These are phyloP conservation scores for Neopelma chrysocephalum DNA, from an alignment of 2,797 vertebrate genomes.

Conservation along the genomic window DNA sequence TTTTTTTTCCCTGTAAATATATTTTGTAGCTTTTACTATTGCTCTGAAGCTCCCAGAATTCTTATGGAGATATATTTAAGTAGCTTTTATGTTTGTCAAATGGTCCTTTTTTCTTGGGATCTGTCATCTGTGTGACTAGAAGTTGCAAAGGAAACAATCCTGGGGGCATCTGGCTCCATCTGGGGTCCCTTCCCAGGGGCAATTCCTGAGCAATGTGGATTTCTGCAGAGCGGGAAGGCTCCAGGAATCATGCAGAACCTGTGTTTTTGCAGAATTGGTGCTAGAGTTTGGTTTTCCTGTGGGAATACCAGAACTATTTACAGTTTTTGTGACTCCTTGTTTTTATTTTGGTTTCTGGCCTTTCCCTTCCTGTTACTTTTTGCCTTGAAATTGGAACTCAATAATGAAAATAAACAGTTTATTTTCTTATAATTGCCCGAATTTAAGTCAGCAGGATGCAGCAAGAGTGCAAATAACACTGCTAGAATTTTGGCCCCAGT, in stretches of 20 bases:
- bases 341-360: not conserved
- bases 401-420: fast-evolving
- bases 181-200: not conserved
- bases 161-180: not conserved
- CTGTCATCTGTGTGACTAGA: not conserved
- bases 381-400: not conserved
- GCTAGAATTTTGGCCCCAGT: not conserved
- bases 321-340: not conserved
- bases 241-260: not conserved
- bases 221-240: not conserved
- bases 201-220: fast-evolving
- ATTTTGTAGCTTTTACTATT: not conserved
- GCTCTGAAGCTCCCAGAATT: not conserved
- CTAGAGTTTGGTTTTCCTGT: not conserved
- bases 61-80: not conserved
- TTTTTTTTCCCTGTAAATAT: fast-evolving
- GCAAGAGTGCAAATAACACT: not conserved
- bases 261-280: not conserved
- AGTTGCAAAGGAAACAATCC: not conserved
- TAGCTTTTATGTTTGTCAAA: not conserved
- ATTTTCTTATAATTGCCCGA: not conserved
- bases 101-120: not conserved
- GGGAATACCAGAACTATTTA: not conserved
- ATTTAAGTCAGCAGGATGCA: not conserved
- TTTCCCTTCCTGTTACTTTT: not conserved